Conservation (phyloP, 2,113 vertebrate species). For the Sander lucioperca region DNA sequence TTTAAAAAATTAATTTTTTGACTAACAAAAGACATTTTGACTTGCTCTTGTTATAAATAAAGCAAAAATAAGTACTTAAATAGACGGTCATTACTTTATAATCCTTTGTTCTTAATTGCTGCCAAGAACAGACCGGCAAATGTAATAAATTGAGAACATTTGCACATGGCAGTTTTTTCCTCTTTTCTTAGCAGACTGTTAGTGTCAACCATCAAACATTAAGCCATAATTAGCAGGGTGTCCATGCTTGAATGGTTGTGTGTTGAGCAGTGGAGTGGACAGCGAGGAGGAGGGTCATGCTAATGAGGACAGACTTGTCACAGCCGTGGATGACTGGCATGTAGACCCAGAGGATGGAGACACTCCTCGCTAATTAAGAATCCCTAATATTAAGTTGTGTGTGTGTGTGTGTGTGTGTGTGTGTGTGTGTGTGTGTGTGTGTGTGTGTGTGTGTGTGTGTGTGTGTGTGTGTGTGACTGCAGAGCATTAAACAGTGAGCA, state of each 20-base stretch:
- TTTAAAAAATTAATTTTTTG: not conserved
- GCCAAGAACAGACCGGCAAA: conserved; percentile 34
- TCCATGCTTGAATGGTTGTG: conserved; percentile 64
- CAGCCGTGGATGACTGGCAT: conserved; percentile 46
- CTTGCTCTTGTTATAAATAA: not conserved
- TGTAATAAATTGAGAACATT: conserved; percentile 67
- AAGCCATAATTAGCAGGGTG: conserved; percentile 71
- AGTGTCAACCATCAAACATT: conserved; percentile 58
- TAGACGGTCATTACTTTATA: not conserved
- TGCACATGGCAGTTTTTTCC: conserved; percentile 60
- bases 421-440: not conserved
- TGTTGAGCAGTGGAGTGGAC: conserved; percentile 73
- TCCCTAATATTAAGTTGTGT: conserved; percentile 54
- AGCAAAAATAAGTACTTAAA: not conserved
- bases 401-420: conserved; percentile 19
- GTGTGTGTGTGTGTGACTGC: too few relatives aligned
- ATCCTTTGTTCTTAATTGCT: conserved; percentile 35
- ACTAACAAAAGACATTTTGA: not conserved
- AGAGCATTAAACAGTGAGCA: not conserved
- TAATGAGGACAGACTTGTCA: conserved; percentile 61
- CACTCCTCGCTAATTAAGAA: conserved; percentile 80
- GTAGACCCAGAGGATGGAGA: conserved; percentile 50
- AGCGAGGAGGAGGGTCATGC: conserved; percentile 52
- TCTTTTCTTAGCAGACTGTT: conserved; percentile 45
- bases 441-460: too few relatives aligned